phyloP scores from a whole-genome alignment of 2,113 vertebrate species.

The Emberiza fucata region DNA sequence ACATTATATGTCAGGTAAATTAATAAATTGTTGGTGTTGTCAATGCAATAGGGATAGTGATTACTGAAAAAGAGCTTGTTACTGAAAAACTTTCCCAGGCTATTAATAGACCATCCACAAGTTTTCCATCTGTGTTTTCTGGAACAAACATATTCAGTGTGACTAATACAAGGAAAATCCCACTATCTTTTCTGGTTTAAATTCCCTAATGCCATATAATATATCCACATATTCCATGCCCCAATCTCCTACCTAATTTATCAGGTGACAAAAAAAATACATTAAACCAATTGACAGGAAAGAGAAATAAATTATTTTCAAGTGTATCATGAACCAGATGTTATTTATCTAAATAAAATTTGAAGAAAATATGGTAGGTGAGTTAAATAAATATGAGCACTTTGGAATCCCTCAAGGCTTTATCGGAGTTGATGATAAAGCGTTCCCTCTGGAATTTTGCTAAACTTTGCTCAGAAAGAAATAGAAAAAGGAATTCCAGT shows the following conservation, averaged over 20 bases:
- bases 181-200: slow-evolving; percentile 27
- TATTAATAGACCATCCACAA: slow-evolving; percentile 43
- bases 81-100: slow-evolving; percentile 38
- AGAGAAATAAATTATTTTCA: slow-evolving; percentile 2
- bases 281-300: background rate
- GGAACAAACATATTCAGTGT: slow-evolving; percentile 44
- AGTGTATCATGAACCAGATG: background rate
- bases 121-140: slow-evolving; percentile 63
- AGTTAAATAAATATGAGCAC: background rate
- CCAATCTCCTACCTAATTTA: slow-evolving; percentile 20
- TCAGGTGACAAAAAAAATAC: background rate
- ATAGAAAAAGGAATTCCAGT: background rate
- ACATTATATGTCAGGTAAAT: background rate
- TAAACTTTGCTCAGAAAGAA: background rate
- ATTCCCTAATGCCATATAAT: background rate
- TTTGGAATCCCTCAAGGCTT: background rate
- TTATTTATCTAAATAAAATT: background rate
- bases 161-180: slow-evolving; percentile 68
- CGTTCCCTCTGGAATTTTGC: background rate
- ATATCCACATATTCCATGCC: slow-evolving; percentile 33
- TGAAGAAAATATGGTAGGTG: background rate
- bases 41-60: background rate
- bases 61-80: slow-evolving; percentile 24
- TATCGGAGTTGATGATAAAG: background rate
- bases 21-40: slow-evolving; percentile 30